Conservation (phyloP, 2,888 invertebrate genomes). For the Meliscaeva auricollis region DNA sequence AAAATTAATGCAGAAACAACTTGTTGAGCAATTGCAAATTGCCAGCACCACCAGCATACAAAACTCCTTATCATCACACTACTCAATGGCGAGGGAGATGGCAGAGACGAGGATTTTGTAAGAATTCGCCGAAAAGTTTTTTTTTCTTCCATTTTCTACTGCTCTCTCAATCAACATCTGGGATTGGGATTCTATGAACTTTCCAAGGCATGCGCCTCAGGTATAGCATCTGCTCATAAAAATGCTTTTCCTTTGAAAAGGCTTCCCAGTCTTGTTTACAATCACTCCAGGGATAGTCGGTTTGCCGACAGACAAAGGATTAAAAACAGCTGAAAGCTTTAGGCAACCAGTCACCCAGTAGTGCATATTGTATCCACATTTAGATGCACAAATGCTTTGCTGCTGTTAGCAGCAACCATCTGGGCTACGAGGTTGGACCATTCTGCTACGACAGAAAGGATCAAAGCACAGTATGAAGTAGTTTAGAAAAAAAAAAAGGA, state of each 20-base stretch:
- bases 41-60: slow-evolving; percentile 33
- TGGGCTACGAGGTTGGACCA: slow-evolving; percentile 20
- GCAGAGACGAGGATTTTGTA: not conserved
- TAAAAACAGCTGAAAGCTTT: slow-evolving; percentile 73
- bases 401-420: slow-evolving; percentile 53
- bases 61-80: slow-evolving; percentile 28
- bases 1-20: slow-evolving; percentile 69
- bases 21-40: slow-evolving; percentile 70
- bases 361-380: slow-evolving; percentile 45
- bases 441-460: slow-evolving; percentile 5
- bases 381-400: slow-evolving; percentile 53
- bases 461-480: slow-evolving; percentile 5
- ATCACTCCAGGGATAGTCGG: slow-evolving; percentile 64
- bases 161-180: not conserved
- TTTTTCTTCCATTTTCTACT: not conserved
- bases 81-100: not conserved
- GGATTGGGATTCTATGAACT: not conserved
- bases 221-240: not conserved
- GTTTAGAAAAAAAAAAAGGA: not conserved
- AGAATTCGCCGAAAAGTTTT: slow-evolving; percentile 58
- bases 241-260: slow-evolving; percentile 31
- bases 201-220: slow-evolving; percentile 68
- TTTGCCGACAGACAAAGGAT: slow-evolving; percentile 53
- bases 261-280: slow-evolving; percentile 60
- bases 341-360: slow-evolving; percentile 13